Conservation (phyloP, 30 jellyfish, hydroid and myxozoan genomes). For the Aurelia aurita region DNA sequence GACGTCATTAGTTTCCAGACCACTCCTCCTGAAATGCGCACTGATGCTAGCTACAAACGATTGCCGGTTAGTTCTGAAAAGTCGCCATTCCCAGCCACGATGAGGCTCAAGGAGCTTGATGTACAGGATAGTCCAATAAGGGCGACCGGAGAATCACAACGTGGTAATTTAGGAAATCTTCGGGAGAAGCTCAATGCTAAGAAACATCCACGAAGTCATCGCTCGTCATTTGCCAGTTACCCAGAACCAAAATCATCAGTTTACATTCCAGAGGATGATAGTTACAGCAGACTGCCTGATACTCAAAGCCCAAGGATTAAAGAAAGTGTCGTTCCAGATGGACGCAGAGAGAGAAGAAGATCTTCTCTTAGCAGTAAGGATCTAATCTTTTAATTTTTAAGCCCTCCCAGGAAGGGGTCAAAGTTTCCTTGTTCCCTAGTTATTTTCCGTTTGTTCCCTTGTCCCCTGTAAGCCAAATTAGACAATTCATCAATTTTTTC, state of each 20-base stretch:
- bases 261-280: background rate
- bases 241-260: constrained; percentile 1
- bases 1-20: constrained; percentile 67
- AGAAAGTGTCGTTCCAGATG: background rate
- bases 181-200: background rate
- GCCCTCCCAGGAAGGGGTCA: no score
- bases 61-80: constrained; percentile 28
- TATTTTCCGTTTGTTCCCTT: no score
- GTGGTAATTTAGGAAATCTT: background rate
- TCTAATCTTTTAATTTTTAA: no score
- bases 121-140: constrained; percentile 5
- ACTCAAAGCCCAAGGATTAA: background rate
- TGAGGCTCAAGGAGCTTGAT: background rate
- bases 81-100: constrained; percentile 7
- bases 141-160: background rate
- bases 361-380: background rate
- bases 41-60: constrained; percentile 49
- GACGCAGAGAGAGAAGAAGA: background rate
- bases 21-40: constrained; percentile 51
- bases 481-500: no score
- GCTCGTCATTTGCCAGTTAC: constrained; percentile 12
- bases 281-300: constrained; percentile 1
- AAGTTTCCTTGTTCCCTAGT: no score
- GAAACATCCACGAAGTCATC: constrained; percentile 7
- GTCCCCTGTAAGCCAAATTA: no score